Percentiles rank a stretch among this genome's conserved stretches.
Conservation (phyloP, 2,113 vertebrate genomes). For the Onychostoma macrolepis region DNA sequence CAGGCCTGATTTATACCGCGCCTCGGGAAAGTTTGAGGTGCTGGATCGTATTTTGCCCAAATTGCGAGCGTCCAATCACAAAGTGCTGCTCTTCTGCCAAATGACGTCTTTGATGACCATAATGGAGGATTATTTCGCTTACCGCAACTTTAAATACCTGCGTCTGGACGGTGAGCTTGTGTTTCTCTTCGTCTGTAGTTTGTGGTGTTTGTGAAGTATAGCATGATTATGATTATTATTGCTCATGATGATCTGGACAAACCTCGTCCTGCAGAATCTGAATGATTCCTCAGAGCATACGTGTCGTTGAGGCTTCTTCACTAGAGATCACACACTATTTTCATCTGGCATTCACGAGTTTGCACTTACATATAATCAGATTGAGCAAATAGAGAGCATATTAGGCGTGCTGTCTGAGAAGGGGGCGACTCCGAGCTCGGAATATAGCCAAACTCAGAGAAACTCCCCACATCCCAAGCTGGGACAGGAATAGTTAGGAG, state of each 20-base stretch:
- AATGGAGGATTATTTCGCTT: constrained; percentile 98
- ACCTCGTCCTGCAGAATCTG: not conserved
- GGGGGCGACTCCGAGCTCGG: no score
- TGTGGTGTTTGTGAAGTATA: not conserved
- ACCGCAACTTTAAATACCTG: constrained; percentile 95
- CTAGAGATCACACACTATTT: not conserved
- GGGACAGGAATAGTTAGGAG: no score
- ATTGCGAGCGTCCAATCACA: constrained; percentile 90
- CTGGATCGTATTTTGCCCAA: constrained; percentile 96
- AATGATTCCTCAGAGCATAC: no score
- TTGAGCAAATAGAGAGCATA: no score
- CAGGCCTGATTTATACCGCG: constrained; percentile 90
- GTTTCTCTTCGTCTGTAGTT: not conserved
- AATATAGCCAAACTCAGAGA: no score
- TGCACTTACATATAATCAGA: no score
- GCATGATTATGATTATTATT: not conserved
- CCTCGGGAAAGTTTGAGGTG: constrained; percentile 95
- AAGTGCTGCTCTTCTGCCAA: constrained; percentile 98
- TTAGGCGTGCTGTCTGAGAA: no score
- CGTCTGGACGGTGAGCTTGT: constrained; percentile 89
- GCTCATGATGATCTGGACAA: not conserved
- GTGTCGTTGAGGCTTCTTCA: no score
- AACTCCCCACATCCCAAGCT: no score
- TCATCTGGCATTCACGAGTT: not conserved
- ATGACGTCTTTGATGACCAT: constrained; percentile 99